Percentiles rank a stretch among this genome's conserved stretches.
These are phyloP conservation scores for Fukomys damarensis DNA, from an alignment of 2,113 vertebrate species.

Conservation along the genomic window DNA sequence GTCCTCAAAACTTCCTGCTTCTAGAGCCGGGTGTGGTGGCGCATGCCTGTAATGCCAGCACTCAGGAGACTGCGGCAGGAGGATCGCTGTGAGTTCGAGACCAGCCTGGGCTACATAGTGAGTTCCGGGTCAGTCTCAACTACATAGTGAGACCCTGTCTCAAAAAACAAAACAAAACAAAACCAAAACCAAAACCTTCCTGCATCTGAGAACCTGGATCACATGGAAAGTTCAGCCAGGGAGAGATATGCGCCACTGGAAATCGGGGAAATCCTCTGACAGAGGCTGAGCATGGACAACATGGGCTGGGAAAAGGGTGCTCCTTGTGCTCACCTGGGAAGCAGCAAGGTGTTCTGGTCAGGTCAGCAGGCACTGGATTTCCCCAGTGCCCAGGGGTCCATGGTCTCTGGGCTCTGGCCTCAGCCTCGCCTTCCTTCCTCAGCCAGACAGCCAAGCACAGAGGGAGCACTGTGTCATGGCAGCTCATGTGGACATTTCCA, in stretches of 20 bases:
- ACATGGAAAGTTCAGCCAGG: rapidly evolving
- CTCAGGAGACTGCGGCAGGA: no score
- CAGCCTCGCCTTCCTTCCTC: background rate
- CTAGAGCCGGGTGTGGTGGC: no score
- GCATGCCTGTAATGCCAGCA: no score
- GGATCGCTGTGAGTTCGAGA: no score
- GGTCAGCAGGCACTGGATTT: rapidly evolving
- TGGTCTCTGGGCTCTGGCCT: rapidly evolving
- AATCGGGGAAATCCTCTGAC: background rate
- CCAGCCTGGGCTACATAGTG: no score
- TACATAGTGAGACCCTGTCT: no score
- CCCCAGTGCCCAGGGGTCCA: rapidly evolving
- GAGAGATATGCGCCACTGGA: background rate
- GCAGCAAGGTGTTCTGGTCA: background rate
- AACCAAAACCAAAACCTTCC: no score
- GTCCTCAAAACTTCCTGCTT: background rate
- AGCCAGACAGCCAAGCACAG: background rate
- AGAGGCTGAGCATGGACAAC: rapidly evolving
- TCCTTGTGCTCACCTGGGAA: background rate
- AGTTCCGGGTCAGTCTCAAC: no score
- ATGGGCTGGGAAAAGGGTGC: background rate
- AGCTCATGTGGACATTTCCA: background rate
- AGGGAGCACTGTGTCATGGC: rapidly evolving
- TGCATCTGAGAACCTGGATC: background rate
- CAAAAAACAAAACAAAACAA: no score